Evolutionary conservation across 2,888 invertebrate species (phyloP), one percentile per base, ranked within the genome.

Genomic region (Iphiclides podalirius): DNA sequence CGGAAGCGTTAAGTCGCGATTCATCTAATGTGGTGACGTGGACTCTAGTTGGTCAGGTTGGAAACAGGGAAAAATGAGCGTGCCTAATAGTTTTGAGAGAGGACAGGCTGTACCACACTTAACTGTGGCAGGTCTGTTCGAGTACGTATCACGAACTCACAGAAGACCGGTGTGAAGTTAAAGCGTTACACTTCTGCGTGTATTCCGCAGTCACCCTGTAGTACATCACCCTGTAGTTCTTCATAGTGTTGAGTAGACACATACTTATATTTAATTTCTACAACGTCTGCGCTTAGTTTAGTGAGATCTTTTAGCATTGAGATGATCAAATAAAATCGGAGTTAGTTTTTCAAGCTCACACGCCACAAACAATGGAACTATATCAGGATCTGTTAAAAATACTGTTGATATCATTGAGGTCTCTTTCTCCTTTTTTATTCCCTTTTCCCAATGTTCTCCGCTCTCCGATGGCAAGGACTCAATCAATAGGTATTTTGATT

Each of bases 261-360:
- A 34, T 45, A 45, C 6, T 35, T 44, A 11, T 37, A 20, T 37
- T 42, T 49, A n/a, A 49, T 33, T 8, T 9, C 8, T 12, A 39
- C 15, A 4, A 50, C 35, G 11, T 50, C 40, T 9, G 31, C 13
- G 12, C 45, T 38, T 23, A 50, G 11, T 16, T 35, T 13, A n/a
- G 34, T 23, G 12, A 50, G 4, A 35, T 45, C 51, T 15, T 44
- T 50, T 11, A 44, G 26, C 9, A 39, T 50, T 16, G 20, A 17
- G 41, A 37, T 17, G 31, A 13, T 35, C 36, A 26, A 17, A 40
- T 13, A 11, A 4, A 8, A 40, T 9, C 4, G 40, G 28, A 3
- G 40, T 26, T 12, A 26, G 4, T 26, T 17, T 40, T 3, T 40
- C 26, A 9, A 40, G 28, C 3, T 40, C 26, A n/a, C 26, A 8